Evolutionary conservation across 1,140 invertebrate species (phyloP).

Genomic region (Triops longicaudatus): DNA sequence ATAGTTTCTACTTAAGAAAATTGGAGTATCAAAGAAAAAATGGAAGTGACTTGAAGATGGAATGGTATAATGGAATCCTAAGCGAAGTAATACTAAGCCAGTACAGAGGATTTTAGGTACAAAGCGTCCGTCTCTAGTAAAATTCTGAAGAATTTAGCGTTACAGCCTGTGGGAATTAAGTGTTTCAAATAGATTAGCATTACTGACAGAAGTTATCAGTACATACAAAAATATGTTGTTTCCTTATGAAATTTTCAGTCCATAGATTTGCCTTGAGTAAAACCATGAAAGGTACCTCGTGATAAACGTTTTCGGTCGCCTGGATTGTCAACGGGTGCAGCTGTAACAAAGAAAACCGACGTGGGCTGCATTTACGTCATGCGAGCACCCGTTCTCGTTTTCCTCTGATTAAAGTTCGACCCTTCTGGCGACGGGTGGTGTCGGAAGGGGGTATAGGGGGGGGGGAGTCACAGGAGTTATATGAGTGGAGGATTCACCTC

Average conservation of each 20-base stretch:
- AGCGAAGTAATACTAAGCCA: no score
- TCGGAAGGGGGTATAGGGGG: neutral
- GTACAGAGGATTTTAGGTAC: no score
- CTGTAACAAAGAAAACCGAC: conserved; percentile 13
- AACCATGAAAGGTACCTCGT: neutral
- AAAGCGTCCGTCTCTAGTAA: no score
- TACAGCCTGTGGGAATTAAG: no score
- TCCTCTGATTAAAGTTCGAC: neutral
- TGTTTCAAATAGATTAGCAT: no score
- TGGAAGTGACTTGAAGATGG: no score
- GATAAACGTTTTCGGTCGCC: neutral
- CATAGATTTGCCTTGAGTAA: neutral
- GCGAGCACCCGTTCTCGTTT: neutral
- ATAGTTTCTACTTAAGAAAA: no score
- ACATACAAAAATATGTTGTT: neutral
- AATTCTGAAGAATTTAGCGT: no score
- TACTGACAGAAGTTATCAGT: no score
- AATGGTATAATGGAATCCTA: no score
- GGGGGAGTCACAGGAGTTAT: neutral
- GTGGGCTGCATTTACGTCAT: conserved; percentile 11
- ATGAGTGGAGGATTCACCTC: neutral
- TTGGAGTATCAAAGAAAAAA: no score
- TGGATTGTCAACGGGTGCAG: neutral
- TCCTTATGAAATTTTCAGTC: neutral
- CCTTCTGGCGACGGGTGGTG: neutral